Conservation (phyloP, 2,888 invertebrate species). For the Pollenia labialis region DNA sequence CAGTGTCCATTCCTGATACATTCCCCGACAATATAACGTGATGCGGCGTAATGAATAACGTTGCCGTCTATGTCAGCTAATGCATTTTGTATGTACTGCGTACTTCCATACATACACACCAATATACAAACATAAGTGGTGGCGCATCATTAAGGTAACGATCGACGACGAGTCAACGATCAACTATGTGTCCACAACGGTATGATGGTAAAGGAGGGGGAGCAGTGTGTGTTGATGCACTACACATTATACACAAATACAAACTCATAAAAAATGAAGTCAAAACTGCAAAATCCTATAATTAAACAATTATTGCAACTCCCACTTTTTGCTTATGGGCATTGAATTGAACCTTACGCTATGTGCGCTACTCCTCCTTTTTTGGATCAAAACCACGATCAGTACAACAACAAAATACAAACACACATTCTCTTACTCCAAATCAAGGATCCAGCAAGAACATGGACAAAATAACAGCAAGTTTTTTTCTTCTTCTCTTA, state of each 20-base stretch:
- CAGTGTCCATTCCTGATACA: too few relatives aligned
- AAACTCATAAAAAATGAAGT: conserved; percentile 77
- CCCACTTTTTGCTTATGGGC: conserved; percentile 84
- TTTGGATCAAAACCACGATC: conserved; percentile 80
- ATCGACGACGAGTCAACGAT: conserved; percentile 71
- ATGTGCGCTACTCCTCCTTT: conserved; percentile 84
- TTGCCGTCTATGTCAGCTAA: conserved; percentile 34
- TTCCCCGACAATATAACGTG: conserved; percentile 18
- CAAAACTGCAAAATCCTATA: conserved; percentile 84
- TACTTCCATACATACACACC: background rate
- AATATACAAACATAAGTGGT: conserved; percentile 63
- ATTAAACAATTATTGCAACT: conserved; percentile 85
- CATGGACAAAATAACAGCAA: conserved; percentile 67
- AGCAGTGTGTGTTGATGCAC: conserved; percentile 65
- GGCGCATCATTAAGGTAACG: conserved; percentile 76
- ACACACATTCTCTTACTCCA: conserved; percentile 48
- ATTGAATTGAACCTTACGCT: conserved; percentile 81
- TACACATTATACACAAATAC: conserved; percentile 75
- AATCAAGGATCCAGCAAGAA: conserved; percentile 70
- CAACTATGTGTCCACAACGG: conserved; percentile 59
- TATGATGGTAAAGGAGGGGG: conserved; percentile 38
- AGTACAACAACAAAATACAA: conserved; percentile 72
- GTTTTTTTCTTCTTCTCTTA: conserved; percentile 72
- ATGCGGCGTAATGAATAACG: conserved; percentile 51
- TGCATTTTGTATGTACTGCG: conserved; percentile 14